Conservation (phyloP, 2,797 vertebrate genomes). For the Clarias pachynema region DNA sequence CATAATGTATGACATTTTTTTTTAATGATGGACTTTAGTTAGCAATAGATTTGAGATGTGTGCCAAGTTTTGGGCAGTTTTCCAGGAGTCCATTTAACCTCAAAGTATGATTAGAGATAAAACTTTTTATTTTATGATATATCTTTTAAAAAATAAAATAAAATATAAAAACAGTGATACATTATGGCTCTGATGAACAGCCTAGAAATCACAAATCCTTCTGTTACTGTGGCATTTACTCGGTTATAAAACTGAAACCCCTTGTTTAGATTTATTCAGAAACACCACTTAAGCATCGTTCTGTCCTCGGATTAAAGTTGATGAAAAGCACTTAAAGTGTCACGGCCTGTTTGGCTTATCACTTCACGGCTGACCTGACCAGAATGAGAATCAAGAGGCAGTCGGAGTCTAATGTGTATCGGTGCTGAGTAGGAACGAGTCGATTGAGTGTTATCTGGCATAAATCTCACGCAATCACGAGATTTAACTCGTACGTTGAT, state of each 20-base stretch:
- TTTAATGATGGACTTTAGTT: constrained; percentile 23
- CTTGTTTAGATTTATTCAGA: constrained; percentile 27
- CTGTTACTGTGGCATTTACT: not conserved
- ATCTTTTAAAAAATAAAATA: not conserved
- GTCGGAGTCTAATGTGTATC: constrained; percentile 25
- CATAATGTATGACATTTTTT: not conserved
- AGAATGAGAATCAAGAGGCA: constrained; percentile 20
- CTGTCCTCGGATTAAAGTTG: constrained; percentile 58
- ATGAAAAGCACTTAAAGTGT: constrained; percentile 29
- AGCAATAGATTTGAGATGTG: not conserved
- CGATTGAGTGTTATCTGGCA: not conserved
- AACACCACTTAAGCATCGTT: constrained; percentile 4
- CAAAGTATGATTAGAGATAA: not conserved
- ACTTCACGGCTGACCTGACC: constrained; percentile 24
- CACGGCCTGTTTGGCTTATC: constrained; percentile 9
- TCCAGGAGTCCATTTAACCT: constrained; percentile 20
- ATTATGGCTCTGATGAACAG: not conserved
- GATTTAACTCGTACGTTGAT: not conserved
- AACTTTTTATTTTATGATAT: not conserved
- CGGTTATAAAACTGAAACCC: not conserved
- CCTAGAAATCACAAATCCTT: not conserved
- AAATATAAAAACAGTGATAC: not conserved
- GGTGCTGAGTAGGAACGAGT: not conserved
- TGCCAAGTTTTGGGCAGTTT: constrained; percentile 12
- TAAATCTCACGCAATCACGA: not conserved